These are phyloP conservation scores for Saguinus imperator DNA, from an alignment of 2,113 vertebrate genomes.

Conservation along the genomic window DNA sequence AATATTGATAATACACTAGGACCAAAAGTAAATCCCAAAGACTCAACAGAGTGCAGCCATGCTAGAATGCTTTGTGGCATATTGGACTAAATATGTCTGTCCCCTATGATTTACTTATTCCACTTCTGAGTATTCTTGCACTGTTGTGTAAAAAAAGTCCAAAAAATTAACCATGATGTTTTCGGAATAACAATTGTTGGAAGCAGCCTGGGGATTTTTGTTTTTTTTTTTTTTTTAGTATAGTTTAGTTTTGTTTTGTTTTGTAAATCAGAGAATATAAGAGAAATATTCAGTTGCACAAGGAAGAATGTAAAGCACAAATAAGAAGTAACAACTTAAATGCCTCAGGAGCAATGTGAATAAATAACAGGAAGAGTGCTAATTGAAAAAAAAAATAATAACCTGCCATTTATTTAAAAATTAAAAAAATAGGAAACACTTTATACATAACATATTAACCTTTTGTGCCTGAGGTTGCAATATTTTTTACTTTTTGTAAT, in stretches of 20 bases:
- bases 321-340: background rate
- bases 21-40: background rate
- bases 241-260: background rate
- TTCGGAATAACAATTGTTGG: background rate
- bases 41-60: background rate
- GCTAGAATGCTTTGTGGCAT: background rate
- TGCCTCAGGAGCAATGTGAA: background rate
- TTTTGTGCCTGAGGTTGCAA: no score
- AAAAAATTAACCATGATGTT: background rate
- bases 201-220: background rate
- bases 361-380: background rate
- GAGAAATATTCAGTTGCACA: background rate
- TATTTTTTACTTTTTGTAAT: no score
- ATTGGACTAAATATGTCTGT: background rate
- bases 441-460: background rate
- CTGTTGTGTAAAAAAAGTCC: background rate
- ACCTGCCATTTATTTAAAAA: background rate
- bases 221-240: no score
- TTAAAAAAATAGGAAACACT: background rate
- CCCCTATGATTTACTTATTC: background rate
- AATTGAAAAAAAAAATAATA: background rate
- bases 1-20: background rate
- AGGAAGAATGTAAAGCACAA: background rate
- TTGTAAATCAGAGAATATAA: background rate
- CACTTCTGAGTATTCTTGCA: background rate